Conservation (phyloP, 2,797 vertebrate species). For the Malacoctenus gilli region DNA sequence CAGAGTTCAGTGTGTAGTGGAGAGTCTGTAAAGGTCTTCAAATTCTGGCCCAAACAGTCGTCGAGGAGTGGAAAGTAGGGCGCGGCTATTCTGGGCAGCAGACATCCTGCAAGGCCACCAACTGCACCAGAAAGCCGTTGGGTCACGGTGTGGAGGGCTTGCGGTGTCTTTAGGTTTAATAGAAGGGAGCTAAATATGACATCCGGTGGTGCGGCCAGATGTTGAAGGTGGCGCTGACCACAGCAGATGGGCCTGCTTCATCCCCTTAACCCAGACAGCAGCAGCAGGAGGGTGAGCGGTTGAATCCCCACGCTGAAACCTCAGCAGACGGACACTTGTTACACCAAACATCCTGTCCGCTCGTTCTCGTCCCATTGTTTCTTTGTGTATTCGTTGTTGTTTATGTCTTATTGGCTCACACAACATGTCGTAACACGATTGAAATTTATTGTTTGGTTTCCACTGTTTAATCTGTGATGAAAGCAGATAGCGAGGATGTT, state of each 20-base stretch:
- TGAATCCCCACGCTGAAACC: too few relatives aligned
- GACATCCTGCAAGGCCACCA: conserved; percentile 49
- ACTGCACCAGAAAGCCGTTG: conserved; percentile 49
- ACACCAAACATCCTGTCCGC: too few relatives aligned
- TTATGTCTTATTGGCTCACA: too few relatives aligned
- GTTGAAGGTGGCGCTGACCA: conserved; percentile 48
- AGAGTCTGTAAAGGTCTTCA: conserved; percentile 9
- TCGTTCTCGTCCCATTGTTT: too few relatives aligned
- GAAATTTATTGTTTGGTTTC: too few relatives aligned
- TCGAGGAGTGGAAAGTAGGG: conserved; percentile 39
- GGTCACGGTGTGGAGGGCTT: conserved; percentile 26
- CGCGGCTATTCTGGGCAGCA: conserved; percentile 53
- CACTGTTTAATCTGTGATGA: too few relatives aligned
- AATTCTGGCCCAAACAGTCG: conserved; percentile 33
- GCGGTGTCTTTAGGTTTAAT: conserved; percentile 76
- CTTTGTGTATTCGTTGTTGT: too few relatives aligned
- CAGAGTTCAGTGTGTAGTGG: too few relatives aligned
- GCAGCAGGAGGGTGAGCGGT: too few relatives aligned
- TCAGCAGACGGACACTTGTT: too few relatives aligned
- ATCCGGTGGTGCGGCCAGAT: conserved; percentile 50
- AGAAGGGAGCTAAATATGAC: conserved; percentile 65
- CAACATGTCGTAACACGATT: too few relatives aligned
- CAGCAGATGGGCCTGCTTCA: conserved; percentile 8
- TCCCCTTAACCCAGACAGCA: background rate
- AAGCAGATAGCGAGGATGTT: too few relatives aligned